Base-by-base conservation (phyloP, 2,797 vertebrate genomes). In the Calcarius lapponicus region DNA sequence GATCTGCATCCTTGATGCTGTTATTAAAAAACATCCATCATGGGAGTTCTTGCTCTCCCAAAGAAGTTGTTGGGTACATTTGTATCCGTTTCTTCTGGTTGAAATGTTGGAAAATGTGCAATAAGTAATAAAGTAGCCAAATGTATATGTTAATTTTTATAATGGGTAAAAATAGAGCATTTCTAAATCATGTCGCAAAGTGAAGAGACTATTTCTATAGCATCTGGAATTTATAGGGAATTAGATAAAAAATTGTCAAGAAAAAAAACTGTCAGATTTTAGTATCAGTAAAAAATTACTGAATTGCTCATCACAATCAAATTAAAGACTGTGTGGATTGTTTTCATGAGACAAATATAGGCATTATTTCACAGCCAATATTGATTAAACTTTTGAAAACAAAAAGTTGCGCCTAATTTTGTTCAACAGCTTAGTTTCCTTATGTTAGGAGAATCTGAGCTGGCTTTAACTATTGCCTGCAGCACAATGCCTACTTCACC, bases 1-100 rank as follows among this genome's bases (percentile, higher is more conserved):
- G 62, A 57, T 78, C 61, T 76, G 61, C 7, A 2, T 67, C 42
- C 56, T 57, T 71, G 40, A 72, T 91, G 71, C 32, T 54, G 32
- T 97, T 96, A 91, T 96, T 97, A 95, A 97, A 95, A 95, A 85
- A 1, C 45, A 92, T 93, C 93, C 60, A 91, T 97, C 56, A 79
- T 36, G 9, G 38, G 74, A 7, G 6, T 95, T 91, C 60, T 92
- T 17, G 14, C 73, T 83, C 60, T 94, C 66, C 56, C 75, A 80
- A 78, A 71, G 45, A 92, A 91, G 53, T 70, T 91, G 32, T 64
- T 85, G 29, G 43, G 29, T 56, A 70, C 11, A 43, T 43, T n/a
- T 88, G 40, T 92, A 45, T 48, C 66, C 70, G 43, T 88, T 90
- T 40, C 7, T 72, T 84, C 36, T 34, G 45, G 20, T 2, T 83